Conservation (phyloP, 2,797 vertebrate species). For the Cuculus canorus region DNA sequence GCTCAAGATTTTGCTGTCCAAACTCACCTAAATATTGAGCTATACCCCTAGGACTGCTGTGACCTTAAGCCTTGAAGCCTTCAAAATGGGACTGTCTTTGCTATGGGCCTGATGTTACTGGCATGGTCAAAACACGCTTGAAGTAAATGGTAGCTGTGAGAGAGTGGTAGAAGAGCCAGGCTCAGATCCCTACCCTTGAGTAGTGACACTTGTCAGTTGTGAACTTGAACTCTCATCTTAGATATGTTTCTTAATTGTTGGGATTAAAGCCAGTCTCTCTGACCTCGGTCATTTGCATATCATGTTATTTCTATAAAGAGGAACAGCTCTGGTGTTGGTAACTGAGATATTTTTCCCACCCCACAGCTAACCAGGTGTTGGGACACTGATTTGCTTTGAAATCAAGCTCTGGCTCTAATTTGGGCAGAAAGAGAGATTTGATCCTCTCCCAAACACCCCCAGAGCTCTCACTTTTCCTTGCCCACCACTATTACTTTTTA, state of each 20-base stretch:
- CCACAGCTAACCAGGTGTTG: background rate
- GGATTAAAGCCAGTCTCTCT: background rate
- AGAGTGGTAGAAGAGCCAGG: background rate
- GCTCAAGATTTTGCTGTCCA: constrained; percentile 16
- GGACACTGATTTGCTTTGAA: background rate
- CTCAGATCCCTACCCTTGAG: background rate
- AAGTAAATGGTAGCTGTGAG: background rate
- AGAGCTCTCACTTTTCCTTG: background rate
- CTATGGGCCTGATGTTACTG: background rate
- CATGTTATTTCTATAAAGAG: background rate
- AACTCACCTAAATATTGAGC: constrained; percentile 5
- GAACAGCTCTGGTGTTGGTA: background rate
- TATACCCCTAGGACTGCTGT: background rate
- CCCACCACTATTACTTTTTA: background rate
- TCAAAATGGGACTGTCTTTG: background rate
- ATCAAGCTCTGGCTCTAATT: background rate
- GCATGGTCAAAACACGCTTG: background rate
- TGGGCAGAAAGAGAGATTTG: background rate
- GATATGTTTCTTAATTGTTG: background rate
- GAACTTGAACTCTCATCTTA: background rate
- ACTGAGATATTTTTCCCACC: background rate
- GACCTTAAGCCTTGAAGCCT: background rate
- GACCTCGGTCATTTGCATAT: background rate
- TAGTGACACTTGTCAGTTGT: background rate
- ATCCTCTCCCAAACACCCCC: background rate